Conservation (phyloP, 2,113 vertebrate species). For the Panurus biarmicus region DNA sequence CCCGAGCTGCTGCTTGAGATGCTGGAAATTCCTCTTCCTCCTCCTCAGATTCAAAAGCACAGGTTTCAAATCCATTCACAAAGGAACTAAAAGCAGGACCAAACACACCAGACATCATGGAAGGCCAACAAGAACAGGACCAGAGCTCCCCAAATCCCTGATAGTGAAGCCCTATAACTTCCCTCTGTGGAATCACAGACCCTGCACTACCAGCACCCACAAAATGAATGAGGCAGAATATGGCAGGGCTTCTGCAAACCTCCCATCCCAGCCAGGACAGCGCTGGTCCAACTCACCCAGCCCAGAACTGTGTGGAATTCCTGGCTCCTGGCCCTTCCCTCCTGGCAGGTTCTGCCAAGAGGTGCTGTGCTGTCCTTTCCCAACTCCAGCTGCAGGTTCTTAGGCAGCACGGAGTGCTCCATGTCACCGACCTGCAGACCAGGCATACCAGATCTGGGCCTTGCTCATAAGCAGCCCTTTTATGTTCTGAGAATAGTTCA, state of each 20-base stretch:
- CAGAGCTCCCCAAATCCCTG: background rate
- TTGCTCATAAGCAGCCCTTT: background rate
- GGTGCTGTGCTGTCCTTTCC: background rate
- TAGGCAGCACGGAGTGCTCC: background rate
- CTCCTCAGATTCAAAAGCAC: constrained; percentile 45
- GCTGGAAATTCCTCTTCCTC: constrained; percentile 73
- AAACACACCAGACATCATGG: background rate
- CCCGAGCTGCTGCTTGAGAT: constrained; percentile 72
- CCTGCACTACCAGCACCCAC: background rate
- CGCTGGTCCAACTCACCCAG: background rate
- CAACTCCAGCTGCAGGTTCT: background rate
- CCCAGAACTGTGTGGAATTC: background rate
- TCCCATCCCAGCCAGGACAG: background rate
- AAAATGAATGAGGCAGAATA: background rate
- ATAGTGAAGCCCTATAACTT: background rate
- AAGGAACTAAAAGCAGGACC: constrained; percentile 57
- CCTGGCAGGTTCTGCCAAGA: background rate
- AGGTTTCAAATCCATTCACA: constrained; percentile 58
- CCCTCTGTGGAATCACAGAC: background rate
- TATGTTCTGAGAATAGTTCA: background rate
- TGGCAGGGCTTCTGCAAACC: background rate
- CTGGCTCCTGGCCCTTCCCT: background rate
- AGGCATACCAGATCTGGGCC: background rate
- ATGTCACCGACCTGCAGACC: background rate
- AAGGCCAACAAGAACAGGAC: background rate